phyloP scores from a whole-genome alignment of 2,888 invertebrate genomes.

The Amphipoea lucens region DNA sequence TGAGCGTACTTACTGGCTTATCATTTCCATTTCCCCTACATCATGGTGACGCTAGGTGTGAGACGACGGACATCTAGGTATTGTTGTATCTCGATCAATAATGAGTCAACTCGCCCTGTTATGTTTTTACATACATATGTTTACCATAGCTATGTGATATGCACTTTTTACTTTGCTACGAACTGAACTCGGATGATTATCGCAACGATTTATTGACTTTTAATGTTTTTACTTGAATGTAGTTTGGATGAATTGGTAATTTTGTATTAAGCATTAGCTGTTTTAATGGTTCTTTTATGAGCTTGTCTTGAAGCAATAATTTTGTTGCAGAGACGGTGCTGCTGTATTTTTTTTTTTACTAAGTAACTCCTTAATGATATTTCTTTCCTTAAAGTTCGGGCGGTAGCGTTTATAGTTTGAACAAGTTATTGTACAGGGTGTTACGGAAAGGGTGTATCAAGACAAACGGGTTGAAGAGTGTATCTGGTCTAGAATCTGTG shows the following conservation, averaged over 20 bases:
- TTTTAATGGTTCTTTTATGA: not conserved
- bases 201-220: conserved; percentile 42
- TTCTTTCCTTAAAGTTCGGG: no score
- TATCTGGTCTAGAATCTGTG: no score
- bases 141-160: conserved; percentile 50
- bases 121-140: conserved; percentile 44
- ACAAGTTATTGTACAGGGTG: no score
- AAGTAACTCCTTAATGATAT: no score
- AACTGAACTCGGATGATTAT: conserved; percentile 36
- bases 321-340: not conserved
- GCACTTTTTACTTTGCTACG: conserved; percentile 14
- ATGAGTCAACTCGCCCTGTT: conserved; percentile 35
- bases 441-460: no score
- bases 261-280: not conserved
- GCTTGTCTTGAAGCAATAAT: not conserved
- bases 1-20: not conserved
- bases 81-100: conserved; percentile 55
- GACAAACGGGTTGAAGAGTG: no score
- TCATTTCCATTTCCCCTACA: conserved; percentile 29
- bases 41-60: conserved; percentile 36
- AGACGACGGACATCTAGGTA: conserved; percentile 53
- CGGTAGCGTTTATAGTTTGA: no score
- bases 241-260: conserved; percentile 5
- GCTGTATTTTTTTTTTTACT: no score
- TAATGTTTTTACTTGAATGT: conserved; percentile 12